Percentiles rank a stretch among this genome's conserved stretches.
Conservation (phyloP, 2,797 vertebrate genomes). For the Limosa lapponica region DNA sequence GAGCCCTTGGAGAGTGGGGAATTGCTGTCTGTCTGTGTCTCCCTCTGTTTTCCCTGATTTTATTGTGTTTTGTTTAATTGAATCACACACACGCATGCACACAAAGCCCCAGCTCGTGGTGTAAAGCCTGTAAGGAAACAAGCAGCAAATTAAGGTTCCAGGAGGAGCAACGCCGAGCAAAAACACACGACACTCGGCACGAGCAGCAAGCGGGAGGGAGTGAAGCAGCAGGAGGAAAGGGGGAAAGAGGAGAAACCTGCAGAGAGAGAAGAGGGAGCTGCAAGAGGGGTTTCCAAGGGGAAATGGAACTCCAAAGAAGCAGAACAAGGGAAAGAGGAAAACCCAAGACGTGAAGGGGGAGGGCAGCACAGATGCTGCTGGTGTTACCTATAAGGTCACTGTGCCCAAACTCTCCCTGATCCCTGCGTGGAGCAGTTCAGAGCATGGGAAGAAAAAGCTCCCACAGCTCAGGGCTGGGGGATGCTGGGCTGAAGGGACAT, state of each 20-base stretch:
- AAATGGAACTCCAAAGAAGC: neutral
- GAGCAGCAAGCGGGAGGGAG: neutral
- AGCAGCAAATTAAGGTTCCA: constrained; percentile 58
- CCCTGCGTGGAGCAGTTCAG: neutral
- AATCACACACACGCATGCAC: constrained; percentile 65
- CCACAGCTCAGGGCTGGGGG: neutral
- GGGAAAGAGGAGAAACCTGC: neutral
- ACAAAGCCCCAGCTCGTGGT: constrained; percentile 5
- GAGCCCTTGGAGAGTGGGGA: constrained; percentile 23
- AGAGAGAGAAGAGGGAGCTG: neutral
- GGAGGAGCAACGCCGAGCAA: constrained; percentile 24
- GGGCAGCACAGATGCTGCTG: neutral
- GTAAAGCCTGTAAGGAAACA: constrained; percentile 56
- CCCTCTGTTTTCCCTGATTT: constrained; percentile 47
- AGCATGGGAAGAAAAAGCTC: neutral
- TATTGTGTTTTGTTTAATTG: constrained; percentile 74
- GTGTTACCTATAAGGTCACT: neutral
- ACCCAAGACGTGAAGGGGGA: neutral
- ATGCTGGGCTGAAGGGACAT: neutral
- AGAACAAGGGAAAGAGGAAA: neutral
- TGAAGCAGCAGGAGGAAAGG: neutral
- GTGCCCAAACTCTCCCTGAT: neutral
- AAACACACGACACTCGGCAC: neutral
- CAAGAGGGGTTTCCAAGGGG: neutral
- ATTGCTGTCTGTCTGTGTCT: constrained; percentile 26